Evolutionary conservation across 2,797 vertebrate genomes (phyloP).

Genomic region (Ispidina lecontei): DNA sequence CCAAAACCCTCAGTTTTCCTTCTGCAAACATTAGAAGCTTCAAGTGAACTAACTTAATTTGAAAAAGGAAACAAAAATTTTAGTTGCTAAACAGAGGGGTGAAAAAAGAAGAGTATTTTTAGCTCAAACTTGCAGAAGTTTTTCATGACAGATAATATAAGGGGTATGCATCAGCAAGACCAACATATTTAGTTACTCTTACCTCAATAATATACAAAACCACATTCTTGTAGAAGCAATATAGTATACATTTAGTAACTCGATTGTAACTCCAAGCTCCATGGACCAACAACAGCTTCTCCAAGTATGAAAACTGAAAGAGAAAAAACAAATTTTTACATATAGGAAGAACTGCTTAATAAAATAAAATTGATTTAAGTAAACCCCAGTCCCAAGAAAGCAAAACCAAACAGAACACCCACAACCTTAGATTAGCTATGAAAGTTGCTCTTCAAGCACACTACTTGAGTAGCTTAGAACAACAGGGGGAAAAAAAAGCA

Average conservation of each 20-base stretch:
- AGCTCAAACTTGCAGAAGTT: background rate
- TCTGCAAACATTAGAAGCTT: background rate
- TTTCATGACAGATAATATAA: background rate
- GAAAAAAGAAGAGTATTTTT: background rate
- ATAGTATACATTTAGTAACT: conserved; percentile 97
- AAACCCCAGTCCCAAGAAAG: background rate
- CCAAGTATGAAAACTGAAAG: conserved; percentile 90
- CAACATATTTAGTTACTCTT: conserved; percentile 32
- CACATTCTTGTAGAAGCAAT: conserved; percentile 99
- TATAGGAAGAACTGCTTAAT: background rate
- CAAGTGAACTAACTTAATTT: background rate
- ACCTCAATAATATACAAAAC: conserved; percentile 99
- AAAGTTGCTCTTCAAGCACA: background rate
- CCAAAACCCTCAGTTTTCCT: background rate
- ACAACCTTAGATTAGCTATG: background rate
- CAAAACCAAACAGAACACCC: no score
- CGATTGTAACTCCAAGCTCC: conserved; percentile 99
- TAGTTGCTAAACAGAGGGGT: background rate
- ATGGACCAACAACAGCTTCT: conserved; percentile 94
- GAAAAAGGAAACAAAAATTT: background rate
- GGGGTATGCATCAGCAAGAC: background rate
- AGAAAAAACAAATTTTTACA: background rate
- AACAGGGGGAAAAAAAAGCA: background rate
- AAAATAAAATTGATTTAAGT: background rate
- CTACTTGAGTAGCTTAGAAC: background rate